Conservation (phyloP, 2,113 vertebrate species). For the Gobiocypris rarus region DNA sequence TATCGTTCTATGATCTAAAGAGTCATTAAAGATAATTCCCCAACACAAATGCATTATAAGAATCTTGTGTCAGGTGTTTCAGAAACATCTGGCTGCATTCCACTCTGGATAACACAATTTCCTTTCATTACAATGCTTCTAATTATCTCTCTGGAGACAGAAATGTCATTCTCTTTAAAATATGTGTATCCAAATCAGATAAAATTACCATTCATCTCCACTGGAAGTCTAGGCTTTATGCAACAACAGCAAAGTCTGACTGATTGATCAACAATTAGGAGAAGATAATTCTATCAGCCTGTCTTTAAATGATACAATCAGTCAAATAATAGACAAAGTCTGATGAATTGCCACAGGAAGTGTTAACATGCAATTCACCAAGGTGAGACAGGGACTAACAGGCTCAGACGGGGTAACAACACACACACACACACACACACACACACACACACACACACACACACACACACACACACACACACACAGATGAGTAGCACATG, state of each 20-base stretch:
- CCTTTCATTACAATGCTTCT: background rate
- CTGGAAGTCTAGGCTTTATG: background rate
- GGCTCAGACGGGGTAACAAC: background rate
- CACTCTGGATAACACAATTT: constrained; percentile 31
- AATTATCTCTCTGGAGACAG: background rate
- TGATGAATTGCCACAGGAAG: constrained; percentile 26
- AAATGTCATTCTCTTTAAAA: constrained; percentile 16
- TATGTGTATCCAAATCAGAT: constrained; percentile 18
- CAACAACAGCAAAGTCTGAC: background rate
- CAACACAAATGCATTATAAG: constrained; percentile 20
- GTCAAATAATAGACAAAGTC: background rate
- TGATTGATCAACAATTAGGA: constrained; percentile 5
- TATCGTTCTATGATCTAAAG: constrained; percentile 25
- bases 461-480: constrained; percentile 22
- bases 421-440: constrained; percentile 23
- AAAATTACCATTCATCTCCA: background rate
- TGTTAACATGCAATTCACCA: constrained; percentile 29
- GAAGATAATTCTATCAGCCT: constrained; percentile 12
- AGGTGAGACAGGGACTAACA: constrained; percentile 27
- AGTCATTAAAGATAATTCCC: constrained; percentile 43
- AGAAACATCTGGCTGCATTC: constrained; percentile 33
- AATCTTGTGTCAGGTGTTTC: constrained; percentile 45
- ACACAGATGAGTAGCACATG: constrained; percentile 50
- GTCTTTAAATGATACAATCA: constrained; percentile 12
- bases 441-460: constrained; percentile 29